Evolutionary conservation across 2,113 vertebrate species (phyloP).

Genomic region (Epinephelus moara): DNA sequence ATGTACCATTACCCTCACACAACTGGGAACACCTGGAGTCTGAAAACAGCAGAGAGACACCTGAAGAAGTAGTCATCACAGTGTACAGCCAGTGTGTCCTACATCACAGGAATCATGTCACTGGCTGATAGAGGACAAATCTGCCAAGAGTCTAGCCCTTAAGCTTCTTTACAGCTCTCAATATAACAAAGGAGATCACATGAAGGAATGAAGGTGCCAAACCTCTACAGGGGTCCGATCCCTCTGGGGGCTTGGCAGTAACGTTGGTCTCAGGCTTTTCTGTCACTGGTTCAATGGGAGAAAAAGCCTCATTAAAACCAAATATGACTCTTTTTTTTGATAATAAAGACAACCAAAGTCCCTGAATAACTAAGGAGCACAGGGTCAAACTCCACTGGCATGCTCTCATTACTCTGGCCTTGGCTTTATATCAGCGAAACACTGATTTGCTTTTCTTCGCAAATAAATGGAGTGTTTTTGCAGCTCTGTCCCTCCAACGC

Average conservation of each 20-base stretch:
- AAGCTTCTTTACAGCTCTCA: neutral
- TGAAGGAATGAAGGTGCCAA: conserved; percentile 16
- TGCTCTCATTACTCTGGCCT: conserved; percentile 8
- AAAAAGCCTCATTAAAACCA: conserved; percentile 1
- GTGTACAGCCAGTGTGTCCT: neutral
- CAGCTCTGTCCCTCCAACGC: neutral
- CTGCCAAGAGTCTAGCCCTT: neutral
- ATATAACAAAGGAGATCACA: conserved; percentile 4
- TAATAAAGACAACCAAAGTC: neutral
- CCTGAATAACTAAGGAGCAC: neutral
- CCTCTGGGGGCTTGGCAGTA: neutral
- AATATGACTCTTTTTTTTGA: neutral
- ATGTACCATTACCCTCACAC: conserved; percentile 88
- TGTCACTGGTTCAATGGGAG: neutral
- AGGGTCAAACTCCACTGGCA: neutral
- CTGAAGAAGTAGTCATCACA: neutral
- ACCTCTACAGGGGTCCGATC: conserved; percentile 49
- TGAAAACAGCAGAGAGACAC: conserved; percentile 36
- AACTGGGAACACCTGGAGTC: conserved; percentile 87
- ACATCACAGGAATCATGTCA: neutral
- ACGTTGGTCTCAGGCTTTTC: neutral
- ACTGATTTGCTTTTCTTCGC: neutral
- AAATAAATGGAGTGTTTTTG: neutral
- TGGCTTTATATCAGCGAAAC: neutral
- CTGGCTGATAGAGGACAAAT: neutral